Evolutionary conservation across 2,113 vertebrate genomes (phyloP).

Genomic region (Maccullochella peelii): DNA sequence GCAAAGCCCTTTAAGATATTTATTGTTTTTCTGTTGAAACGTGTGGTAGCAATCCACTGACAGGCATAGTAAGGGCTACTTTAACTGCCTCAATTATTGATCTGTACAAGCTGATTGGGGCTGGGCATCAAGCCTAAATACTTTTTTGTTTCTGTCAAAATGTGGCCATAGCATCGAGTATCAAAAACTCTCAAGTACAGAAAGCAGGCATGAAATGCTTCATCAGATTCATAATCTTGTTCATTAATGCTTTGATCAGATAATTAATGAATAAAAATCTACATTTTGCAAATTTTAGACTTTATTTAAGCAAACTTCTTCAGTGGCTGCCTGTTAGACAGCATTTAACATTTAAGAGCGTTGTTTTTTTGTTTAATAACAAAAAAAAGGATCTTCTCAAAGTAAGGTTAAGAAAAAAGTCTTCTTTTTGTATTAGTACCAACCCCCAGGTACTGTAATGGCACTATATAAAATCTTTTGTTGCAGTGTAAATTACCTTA

Average conservation of each 20-base stretch:
- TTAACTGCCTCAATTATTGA: background rate
- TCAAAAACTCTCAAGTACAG: background rate
- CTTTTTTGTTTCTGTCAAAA: background rate
- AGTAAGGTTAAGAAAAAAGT: background rate
- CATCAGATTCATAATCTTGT: background rate
- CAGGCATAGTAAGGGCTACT: background rate
- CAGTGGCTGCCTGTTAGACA: background rate
- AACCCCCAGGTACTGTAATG: background rate
- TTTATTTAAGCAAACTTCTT: background rate
- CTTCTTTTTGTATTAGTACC: background rate
- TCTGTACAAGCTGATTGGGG: background rate
- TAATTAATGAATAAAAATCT: background rate
- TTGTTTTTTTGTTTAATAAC: background rate
- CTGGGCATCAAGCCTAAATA: background rate
- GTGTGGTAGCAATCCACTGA: background rate
- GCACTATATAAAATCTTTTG: background rate
- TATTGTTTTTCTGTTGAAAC: background rate
- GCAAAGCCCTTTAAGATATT: background rate
- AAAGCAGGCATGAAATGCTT: background rate
- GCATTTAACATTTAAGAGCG: background rate
- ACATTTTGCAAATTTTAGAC: background rate
- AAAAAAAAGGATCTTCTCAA: background rate
- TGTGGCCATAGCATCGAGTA: background rate
- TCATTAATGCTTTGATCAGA: background rate
- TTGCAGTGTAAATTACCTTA: background rate